Conservation (phyloP, 1,140 invertebrate genomes). For the Odontomachus brunneus region DNA sequence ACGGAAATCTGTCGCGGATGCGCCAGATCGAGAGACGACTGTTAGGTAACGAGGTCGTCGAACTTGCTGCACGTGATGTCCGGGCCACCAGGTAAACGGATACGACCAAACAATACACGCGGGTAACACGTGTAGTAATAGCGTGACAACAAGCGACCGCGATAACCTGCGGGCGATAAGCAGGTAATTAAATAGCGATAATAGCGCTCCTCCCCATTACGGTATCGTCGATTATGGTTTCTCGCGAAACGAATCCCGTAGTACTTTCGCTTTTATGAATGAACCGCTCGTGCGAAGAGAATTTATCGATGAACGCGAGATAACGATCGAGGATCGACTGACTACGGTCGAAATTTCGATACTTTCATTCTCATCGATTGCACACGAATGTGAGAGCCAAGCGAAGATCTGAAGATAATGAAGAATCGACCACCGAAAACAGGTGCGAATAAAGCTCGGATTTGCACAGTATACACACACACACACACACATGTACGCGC, state of each 20-base stretch:
- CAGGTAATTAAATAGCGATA: slow-evolving; percentile 59
- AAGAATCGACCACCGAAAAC: too few relatives aligned
- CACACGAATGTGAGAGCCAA: too few relatives aligned
- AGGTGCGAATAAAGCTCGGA: too few relatives aligned
- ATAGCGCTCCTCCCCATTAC: not conserved
- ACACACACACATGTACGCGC: too few relatives aligned
- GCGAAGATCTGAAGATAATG: too few relatives aligned
- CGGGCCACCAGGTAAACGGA: slow-evolving; percentile 58
- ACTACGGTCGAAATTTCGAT: not conserved
- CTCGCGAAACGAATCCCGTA: not conserved
- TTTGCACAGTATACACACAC: too few relatives aligned
- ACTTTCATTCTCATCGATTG: too few relatives aligned
- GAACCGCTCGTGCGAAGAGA: not conserved
- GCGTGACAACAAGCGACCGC: slow-evolving; percentile 19
- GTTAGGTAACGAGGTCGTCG: slow-evolving; percentile 57
- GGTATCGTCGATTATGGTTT: not conserved
- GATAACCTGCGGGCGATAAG: slow-evolving; percentile 44
- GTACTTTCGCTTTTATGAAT: slow-evolving; percentile 16
- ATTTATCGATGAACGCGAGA: not conserved
- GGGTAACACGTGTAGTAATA: slow-evolving; percentile 41
- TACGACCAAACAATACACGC: slow-evolving; percentile 52
- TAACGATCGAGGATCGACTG: not conserved
- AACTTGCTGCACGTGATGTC: slow-evolving; percentile 61
- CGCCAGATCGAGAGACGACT: slow-evolving; percentile 24
- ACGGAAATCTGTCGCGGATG: slow-evolving; percentile 40